Conservation (phyloP, 2,888 invertebrate genomes). For the Drosophila falleni region DNA sequence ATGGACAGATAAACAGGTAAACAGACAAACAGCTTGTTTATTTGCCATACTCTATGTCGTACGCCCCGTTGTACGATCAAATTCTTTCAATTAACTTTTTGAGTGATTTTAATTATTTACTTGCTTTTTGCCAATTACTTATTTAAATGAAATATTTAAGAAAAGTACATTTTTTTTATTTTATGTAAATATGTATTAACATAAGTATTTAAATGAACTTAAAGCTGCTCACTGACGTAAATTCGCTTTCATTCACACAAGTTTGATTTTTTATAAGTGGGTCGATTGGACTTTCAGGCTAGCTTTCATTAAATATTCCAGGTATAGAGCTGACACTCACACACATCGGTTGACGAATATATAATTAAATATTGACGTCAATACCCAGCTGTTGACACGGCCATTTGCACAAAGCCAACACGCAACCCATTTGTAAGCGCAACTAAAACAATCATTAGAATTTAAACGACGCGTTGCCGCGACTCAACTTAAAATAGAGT, state of each 20-base stretch:
- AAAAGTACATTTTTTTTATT: neutral
- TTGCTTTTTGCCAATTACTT: slow-evolving; percentile 8
- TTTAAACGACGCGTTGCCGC: slow-evolving; percentile 4
- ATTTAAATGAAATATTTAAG: neutral
- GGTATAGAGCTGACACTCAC: slow-evolving; percentile 8
- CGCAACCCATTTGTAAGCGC: slow-evolving; percentile 29
- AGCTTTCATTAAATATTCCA: slow-evolving; percentile 26
- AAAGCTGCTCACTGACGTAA: neutral
- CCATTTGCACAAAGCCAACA: slow-evolving; percentile 26
- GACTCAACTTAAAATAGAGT: neutral
- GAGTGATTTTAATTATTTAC: slow-evolving; percentile 33
- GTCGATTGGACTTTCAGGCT: slow-evolving; percentile 5
- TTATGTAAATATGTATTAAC: slow-evolving; percentile 8
- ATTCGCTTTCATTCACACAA: neutral
- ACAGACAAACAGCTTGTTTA: slow-evolving; percentile 25
- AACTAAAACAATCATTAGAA: slow-evolving; percentile 1
- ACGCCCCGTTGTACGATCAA: slow-evolving; percentile 25
- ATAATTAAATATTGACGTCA: slow-evolving; percentile 71
- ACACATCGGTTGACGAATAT: slow-evolving; percentile 27
- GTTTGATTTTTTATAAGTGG: slow-evolving; percentile 13
- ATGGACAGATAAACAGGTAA: slow-evolving; percentile 16
- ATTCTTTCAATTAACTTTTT: slow-evolving; percentile 29
- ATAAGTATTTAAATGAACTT: neutral
- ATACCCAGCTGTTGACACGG: slow-evolving; percentile 34
- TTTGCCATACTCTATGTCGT: slow-evolving; percentile 11